Conservation (phyloP, 1,140 invertebrate species). For the Proales similis region DNA sequence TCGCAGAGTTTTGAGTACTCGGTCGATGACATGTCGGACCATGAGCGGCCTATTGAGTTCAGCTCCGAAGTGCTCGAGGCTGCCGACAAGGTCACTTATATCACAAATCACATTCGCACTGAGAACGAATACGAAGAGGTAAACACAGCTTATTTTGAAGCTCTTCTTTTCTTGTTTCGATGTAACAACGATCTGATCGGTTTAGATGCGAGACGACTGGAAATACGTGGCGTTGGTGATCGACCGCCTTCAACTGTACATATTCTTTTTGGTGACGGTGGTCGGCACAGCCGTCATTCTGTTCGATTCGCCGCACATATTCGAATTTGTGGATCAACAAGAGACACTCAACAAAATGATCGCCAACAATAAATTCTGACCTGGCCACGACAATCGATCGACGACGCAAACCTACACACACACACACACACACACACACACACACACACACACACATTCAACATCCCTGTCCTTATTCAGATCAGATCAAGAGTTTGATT, state of each 20-base stretch:
- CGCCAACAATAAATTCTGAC: conserved; percentile 36
- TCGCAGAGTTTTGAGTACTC: too few relatives aligned
- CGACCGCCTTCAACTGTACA: conserved; percentile 53
- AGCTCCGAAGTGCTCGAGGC: conserved; percentile 27
- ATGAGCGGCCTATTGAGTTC: conserved; percentile 22
- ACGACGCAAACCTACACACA: too few relatives aligned
- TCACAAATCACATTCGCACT: conserved; percentile 72
- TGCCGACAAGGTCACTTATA: conserved; percentile 33
- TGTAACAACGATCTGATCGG: neutral
- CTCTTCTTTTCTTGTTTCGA: neutral
- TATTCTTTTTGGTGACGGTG: conserved; percentile 52
- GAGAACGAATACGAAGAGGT: conserved; percentile 63
- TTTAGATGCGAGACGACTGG: conserved; percentile 41
- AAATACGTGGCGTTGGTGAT: conserved; percentile 42
- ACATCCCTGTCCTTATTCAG: too few relatives aligned
- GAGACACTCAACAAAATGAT: conserved; percentile 32
- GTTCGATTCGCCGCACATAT: conserved; percentile 23
- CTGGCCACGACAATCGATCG: too few relatives aligned
- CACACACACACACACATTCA: too few relatives aligned
- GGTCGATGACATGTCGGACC: too few relatives aligned
- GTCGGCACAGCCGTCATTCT: conserved; percentile 46
- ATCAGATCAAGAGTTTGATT: too few relatives aligned
- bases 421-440: too few relatives aligned
- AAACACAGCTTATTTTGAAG: conserved; percentile 22
- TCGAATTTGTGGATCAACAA: conserved; percentile 37